Base-by-base conservation (phyloP, 2,888 invertebrate genomes). In the Eulithis testata region DNA sequence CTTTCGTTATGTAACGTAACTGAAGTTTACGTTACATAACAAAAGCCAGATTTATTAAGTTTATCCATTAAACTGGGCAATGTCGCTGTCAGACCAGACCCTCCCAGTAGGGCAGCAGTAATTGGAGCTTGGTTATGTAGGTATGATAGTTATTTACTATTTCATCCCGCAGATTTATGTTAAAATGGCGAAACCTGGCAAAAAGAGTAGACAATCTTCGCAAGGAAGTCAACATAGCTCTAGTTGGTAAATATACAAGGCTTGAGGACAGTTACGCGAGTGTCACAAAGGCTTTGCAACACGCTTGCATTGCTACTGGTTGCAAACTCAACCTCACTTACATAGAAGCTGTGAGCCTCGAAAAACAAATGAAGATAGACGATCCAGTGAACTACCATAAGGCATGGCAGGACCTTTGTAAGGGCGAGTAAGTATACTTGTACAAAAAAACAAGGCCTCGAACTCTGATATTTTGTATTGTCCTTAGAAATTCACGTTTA, bases 171-270 rank as follows among this genome's bases (percentile, higher is more conserved):
- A 95, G 95, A 80, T 97, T 97, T 76, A 96, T 99, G 95, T 94
- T 95, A 69, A 96, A 97, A 80, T 99, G 99, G 99, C 96, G 95
- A 60, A 97, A 97, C 77, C 92, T 99, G 36, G 97, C 98, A 0
- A 96, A 97, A 75, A 95, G 97, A 44, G 96, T 97, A 47, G 98
- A 98, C 79, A 96, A 96, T 73, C 90, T 98, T 9, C 95, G 96
- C n/a, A 96, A 96, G 78, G 96, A 96, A 82, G 97, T 99, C 0
- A 96, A 94, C 69, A 99, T 99, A 65, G 97, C 97, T 2, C 91
- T 99, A 3, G 99, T 99, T 2, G 99, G 99, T 6, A 99, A 99
- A 91, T 99, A 99, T 83, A 99, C 99, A 0, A 96, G 97, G 81
- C 91, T 99, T 11, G 97, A 98, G 82, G 99, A 99, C 90, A 96